Evolutionary conservation across 2,888 invertebrate genomes (phyloP).

Genomic region (Litoditis marina): DNA sequence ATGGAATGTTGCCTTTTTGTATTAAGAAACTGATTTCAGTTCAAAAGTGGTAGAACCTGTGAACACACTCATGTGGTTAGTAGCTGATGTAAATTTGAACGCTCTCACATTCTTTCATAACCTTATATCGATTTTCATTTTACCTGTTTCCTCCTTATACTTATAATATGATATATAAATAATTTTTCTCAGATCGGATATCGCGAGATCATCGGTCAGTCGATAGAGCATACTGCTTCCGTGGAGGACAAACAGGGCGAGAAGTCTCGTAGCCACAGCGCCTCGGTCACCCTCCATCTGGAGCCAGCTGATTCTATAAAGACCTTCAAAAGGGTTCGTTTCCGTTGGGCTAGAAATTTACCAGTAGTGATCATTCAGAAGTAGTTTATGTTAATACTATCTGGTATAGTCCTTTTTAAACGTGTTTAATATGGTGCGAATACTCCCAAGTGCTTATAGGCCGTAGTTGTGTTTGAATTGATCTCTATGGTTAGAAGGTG

Average conservation of each 20-base stretch:
- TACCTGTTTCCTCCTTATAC: background rate
- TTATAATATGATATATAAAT: too few relatives aligned
- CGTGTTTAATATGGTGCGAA: too few relatives aligned
- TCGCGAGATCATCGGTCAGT: constrained; percentile 41
- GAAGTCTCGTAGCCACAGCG: constrained; percentile 63
- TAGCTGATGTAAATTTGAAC: too few relatives aligned
- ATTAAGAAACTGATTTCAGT: background rate
- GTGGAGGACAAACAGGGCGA: constrained; percentile 72
- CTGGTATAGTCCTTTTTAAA: background rate
- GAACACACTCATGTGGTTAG: too few relatives aligned
- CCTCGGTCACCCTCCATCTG: constrained; percentile 70
- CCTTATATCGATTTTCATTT: background rate
- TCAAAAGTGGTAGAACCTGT: too few relatives aligned
- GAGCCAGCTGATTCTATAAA: constrained; percentile 68
- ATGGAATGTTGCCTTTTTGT: background rate
- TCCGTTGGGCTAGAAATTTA: constrained; percentile 21
- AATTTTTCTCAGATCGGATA: constrained; percentile 47
- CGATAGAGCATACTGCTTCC: constrained; percentile 61
- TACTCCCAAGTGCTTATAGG: too few relatives aligned
- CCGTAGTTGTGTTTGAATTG: too few relatives aligned
- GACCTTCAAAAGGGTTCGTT: constrained; percentile 57
- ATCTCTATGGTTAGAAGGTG: too few relatives aligned
- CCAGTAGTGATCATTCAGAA: background rate
- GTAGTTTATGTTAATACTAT: background rate
- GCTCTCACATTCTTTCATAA: too few relatives aligned